A percentile compares a stretch with the other conserved stretches of the same genome.
Conservation (phyloP, 35 echinoderm and acorn worm species). For the Ophiothrix spiculata region DNA sequence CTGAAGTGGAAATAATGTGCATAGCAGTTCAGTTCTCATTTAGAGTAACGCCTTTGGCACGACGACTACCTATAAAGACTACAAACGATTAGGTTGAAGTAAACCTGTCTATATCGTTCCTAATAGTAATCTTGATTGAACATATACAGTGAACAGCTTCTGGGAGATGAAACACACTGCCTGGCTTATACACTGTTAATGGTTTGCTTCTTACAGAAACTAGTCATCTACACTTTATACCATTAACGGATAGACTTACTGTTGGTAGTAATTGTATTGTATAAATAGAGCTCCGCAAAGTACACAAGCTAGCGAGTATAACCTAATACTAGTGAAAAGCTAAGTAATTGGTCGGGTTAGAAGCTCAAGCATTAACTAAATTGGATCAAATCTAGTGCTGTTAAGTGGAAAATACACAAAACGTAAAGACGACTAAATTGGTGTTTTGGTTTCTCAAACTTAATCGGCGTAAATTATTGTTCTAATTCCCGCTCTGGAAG, state of each 20-base stretch:
- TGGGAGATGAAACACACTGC: too few relatives aligned
- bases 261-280: constrained; percentile 5
- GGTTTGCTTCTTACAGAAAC: too few relatives aligned
- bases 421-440: not conserved
- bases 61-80: too few relatives aligned
- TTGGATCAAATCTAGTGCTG: not conserved
- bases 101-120: too few relatives aligned
- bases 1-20: too few relatives aligned
- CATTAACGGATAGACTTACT: not conserved
- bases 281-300: not conserved
- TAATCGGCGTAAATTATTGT: not conserved
- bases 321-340: not conserved
- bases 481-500: not conserved
- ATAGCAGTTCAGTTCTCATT: too few relatives aligned
- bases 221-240: too few relatives aligned
- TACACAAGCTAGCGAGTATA: not conserved
- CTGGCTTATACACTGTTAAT: too few relatives aligned
- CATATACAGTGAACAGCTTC: too few relatives aligned
- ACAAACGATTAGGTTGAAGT: too few relatives aligned
- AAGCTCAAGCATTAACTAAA: constrained; percentile 10
- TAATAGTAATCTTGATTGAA: too few relatives aligned
- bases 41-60: too few relatives aligned
- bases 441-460: not conserved
- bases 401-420: not conserved
- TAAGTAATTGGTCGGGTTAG: constrained; percentile 12